Conservation (phyloP, 2,888 invertebrate genomes). For the Prenolepis imparis region DNA sequence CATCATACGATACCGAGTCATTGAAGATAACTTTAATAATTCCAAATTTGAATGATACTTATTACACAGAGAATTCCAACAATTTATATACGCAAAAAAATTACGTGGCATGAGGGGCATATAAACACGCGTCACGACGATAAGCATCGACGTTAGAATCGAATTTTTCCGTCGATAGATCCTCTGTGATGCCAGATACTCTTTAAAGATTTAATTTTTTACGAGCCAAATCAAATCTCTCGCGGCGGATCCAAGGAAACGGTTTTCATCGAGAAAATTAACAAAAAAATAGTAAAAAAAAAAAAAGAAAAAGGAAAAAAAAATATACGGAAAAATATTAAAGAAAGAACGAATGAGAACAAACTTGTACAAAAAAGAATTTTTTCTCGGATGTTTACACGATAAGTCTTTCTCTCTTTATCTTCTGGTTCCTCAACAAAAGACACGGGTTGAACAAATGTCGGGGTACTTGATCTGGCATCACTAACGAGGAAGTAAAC, state of each 20-base stretch:
- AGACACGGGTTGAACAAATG: not conserved
- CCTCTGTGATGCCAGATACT: conserved; percentile 65
- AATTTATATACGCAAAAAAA: not conserved
- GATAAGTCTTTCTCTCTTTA: not conserved
- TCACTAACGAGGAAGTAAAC: conserved; percentile 58
- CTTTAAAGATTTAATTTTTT: conserved; percentile 43
- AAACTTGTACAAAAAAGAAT: not conserved
- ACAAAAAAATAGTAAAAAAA: not conserved
- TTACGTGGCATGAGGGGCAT: conserved; percentile 39
- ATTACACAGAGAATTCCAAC: not conserved
- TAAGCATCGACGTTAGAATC: conserved; percentile 39
- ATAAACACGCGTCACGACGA: not conserved
- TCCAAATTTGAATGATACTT: not conserved
- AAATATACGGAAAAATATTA: not conserved
- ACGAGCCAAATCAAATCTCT: conserved; percentile 47
- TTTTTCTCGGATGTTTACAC: conserved; percentile 64
- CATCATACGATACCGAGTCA: not conserved
- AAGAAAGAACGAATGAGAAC: not conserved
- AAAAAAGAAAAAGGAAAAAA: not conserved
- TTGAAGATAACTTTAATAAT: conserved; percentile 13
- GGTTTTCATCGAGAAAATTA: not conserved
- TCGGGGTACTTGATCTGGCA: conserved; percentile 60
- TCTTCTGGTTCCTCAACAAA: conserved; percentile 2
- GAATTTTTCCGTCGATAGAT: conserved; percentile 38
- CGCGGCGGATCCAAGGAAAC: conserved; percentile 14